phyloP scores from a whole-genome alignment of 2,797 vertebrate species.

The Ciconia nigra region DNA sequence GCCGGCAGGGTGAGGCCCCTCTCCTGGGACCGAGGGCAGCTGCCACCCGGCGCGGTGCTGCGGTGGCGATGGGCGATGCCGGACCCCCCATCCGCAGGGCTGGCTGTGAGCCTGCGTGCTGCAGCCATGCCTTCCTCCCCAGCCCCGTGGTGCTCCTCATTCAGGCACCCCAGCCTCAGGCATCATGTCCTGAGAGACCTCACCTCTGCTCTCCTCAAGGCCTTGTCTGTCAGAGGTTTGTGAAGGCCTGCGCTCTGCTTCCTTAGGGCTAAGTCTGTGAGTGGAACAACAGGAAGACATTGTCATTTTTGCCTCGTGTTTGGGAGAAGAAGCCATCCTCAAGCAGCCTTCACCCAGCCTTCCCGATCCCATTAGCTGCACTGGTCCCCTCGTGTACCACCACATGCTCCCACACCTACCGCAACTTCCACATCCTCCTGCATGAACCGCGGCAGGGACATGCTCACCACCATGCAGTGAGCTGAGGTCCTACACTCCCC shows the following conservation, averaged over 20 bases:
- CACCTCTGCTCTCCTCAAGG: accelerated
- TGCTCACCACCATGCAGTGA: background rate
- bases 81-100: background rate
- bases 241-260: accelerated
- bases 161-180: background rate
- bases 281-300: background rate
- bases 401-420: accelerated
- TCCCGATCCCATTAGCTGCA: background rate
- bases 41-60: accelerated
- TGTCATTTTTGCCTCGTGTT: background rate
- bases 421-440: background rate
- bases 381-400: accelerated
- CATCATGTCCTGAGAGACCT: background rate
- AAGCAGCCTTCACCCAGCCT: background rate
- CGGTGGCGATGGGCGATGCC: accelerated
- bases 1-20: background rate
- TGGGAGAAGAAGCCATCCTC: background rate
- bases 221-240: background rate
- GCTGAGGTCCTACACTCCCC: background rate
- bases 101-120: accelerated
- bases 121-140: background rate
- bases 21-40: background rate
- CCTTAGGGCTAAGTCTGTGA: accelerated
- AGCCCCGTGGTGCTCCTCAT: background rate
- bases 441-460: background rate